Percentiles rank a stretch among this genome's conserved stretches.
Evolutionary conservation across 1,140 invertebrate genomes (phyloP).

Genomic region (Ceratitis capitata): DNA sequence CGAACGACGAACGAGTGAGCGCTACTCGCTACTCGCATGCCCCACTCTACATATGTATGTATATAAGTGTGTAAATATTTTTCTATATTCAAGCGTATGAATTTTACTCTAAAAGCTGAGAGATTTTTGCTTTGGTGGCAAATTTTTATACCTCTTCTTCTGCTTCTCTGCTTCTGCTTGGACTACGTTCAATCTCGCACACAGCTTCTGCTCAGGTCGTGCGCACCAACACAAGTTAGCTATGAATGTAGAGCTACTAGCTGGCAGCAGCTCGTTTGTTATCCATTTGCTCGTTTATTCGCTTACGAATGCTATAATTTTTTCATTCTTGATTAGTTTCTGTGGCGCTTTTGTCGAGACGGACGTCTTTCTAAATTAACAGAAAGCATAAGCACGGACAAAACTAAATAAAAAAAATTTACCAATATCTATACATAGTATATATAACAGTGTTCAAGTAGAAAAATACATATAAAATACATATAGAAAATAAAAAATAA

Average conservation of each 20-base stretch:
- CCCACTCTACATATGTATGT: not conserved
- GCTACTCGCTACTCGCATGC: not conserved
- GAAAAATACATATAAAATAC: not conserved
- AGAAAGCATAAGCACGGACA: not conserved
- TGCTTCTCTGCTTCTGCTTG: no score
- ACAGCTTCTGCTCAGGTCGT: not conserved
- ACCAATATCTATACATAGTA: no score
- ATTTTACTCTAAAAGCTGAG: not conserved
- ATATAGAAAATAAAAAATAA: not conserved
- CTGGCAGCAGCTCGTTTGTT: not conserved
- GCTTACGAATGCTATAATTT: constrained; percentile 48
- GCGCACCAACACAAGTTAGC: not conserved
- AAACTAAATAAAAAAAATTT: no score
- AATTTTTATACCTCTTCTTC: not conserved
- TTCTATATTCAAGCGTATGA: not conserved
- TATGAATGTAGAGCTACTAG: no score
- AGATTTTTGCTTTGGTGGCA: not conserved
- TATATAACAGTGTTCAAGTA: not conserved
- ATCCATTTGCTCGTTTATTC: not conserved
- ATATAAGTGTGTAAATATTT: no score
- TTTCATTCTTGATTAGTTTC: constrained; percentile 55
- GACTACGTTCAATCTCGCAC: not conserved
- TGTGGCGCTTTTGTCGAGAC: constrained; percentile 55
- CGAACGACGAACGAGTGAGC: no score
- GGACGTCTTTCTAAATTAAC: constrained; percentile 45